A percentile compares a stretch with the other conserved stretches of the same genome.
These are phyloP conservation scores for Halictus ligatus DNA, from an alignment of 2,888 invertebrate species.

Conservation along the genomic window DNA sequence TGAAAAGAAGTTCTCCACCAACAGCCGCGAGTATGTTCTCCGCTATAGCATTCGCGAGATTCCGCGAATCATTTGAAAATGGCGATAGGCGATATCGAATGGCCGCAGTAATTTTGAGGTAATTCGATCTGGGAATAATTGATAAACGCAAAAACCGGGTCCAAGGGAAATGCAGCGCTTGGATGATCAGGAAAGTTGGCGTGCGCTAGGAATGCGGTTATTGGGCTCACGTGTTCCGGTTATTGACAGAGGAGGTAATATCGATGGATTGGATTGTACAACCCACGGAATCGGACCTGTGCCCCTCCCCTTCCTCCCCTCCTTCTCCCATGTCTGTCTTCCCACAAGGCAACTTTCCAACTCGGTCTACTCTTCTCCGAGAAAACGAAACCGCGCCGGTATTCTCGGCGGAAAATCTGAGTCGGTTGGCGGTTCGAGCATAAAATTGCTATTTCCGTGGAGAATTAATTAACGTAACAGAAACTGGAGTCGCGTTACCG, in stretches of 20 bases:
- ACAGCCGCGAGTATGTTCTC: not conserved
- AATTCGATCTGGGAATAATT: not conserved
- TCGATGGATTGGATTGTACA: conserved; percentile 3
- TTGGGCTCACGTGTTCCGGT: not conserved
- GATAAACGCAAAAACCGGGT: not conserved
- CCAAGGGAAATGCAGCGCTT: not conserved
- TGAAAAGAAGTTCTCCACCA: too few relatives aligned
- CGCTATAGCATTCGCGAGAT: not conserved
- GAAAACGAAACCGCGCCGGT: not conserved
- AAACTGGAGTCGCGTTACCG: conserved; percentile 13
- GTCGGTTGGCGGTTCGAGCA: not conserved
- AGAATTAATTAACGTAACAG: conserved; percentile 23
- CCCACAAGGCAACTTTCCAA: not conserved
- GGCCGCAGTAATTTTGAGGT: not conserved
- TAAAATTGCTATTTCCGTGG: not conserved
- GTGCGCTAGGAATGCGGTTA: conserved; percentile 7
- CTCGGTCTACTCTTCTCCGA: not conserved
- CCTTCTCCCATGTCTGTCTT: not conserved
- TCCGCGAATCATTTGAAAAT: not conserved
- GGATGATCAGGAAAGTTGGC: conserved; percentile 1
- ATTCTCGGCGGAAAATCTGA: not conserved
- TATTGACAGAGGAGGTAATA: conserved; percentile 7
- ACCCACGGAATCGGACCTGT: not conserved
- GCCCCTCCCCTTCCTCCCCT: not conserved
- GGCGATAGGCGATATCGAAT: not conserved